Evolutionary conservation across 2,797 vertebrate genomes (phyloP).

Genomic region (Acipenser oxyrinchus): DNA sequence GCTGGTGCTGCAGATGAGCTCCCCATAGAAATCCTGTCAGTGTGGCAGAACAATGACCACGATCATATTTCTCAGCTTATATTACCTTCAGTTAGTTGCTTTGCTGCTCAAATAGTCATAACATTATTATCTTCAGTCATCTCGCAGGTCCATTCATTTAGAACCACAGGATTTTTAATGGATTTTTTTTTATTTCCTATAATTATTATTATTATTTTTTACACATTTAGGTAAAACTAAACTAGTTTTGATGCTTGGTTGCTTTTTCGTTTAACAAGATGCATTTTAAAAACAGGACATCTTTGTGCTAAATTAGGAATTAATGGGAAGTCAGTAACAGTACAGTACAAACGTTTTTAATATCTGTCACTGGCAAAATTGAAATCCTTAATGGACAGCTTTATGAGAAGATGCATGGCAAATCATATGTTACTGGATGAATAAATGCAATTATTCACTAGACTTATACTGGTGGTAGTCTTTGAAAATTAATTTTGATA

Average conservation of each 20-base stretch:
- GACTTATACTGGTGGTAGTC: too few species aligned
- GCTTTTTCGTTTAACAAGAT: background rate
- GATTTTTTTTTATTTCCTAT: too few species aligned
- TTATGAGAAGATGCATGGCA: too few species aligned
- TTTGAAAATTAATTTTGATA: too few species aligned
- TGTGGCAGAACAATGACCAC: conserved; percentile 38
- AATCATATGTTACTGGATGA: too few species aligned
- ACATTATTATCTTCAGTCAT: background rate
- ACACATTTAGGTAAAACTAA: background rate
- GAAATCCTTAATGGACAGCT: too few species aligned
- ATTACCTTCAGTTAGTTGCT: conserved; percentile 39
- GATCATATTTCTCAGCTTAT: conserved; percentile 46
- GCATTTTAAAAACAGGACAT: background rate
- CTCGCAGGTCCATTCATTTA: background rate
- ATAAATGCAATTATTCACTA: too few species aligned
- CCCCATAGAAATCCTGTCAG: conserved; percentile 30
- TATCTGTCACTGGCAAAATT: too few species aligned
- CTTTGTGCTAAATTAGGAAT: background rate
- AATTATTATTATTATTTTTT: background rate
- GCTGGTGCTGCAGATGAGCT: conserved; percentile 29
- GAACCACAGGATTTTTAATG: too few species aligned
- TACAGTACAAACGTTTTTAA: too few species aligned
- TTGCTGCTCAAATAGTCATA: too few species aligned
- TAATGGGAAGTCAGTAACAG: background rate
- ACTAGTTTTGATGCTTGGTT: background rate